A percentile compares a stretch with the other conserved stretches of the same genome.
Evolutionary conservation across 2,888 invertebrate genomes (phyloP).

Genomic region (Cerastoderma edule): DNA sequence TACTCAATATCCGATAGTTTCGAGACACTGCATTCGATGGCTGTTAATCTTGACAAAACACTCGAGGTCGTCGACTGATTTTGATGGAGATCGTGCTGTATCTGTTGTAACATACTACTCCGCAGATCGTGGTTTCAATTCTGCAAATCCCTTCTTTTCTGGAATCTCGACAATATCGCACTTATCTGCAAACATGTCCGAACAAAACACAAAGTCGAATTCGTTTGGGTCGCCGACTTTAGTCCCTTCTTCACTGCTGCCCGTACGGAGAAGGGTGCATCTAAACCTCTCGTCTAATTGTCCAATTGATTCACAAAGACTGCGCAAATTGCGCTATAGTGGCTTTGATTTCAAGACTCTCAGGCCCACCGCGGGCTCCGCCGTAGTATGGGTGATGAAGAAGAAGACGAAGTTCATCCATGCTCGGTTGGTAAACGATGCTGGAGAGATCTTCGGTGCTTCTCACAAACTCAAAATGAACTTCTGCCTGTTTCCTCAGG

Average conservation of each 20-base stretch:
- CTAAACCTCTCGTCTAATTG: constrained; percentile 18
- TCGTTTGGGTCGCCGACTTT: constrained; percentile 30
- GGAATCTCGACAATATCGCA: constrained; percentile 17
- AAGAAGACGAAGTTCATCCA: not conserved
- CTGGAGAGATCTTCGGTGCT: not conserved
- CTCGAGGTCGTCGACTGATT: too few species aligned
- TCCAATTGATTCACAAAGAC: not conserved
- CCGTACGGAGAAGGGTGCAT: constrained; percentile 29
- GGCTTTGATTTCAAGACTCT: not conserved
- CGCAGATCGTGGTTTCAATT: not conserved
- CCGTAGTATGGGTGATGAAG: not conserved
- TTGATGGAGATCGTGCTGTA: too few species aligned
- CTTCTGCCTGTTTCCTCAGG: not conserved
- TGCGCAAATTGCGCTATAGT: not conserved
- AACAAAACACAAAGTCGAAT: constrained; percentile 28
- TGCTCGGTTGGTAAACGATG: not conserved
- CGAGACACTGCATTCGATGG: too few species aligned
- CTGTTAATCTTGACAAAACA: too few species aligned
- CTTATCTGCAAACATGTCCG: constrained; percentile 17
- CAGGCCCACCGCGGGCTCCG: not conserved
- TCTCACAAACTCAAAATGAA: not conserved
- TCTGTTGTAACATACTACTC: too few species aligned
- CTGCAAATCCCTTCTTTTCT: constrained; percentile 24
- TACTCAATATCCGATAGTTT: too few species aligned
- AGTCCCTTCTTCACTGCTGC: constrained; percentile 29